These are phyloP conservation scores for Laticauda laticaudata DNA, from an alignment of 2,113 vertebrate genomes.

Conservation along the genomic window DNA sequence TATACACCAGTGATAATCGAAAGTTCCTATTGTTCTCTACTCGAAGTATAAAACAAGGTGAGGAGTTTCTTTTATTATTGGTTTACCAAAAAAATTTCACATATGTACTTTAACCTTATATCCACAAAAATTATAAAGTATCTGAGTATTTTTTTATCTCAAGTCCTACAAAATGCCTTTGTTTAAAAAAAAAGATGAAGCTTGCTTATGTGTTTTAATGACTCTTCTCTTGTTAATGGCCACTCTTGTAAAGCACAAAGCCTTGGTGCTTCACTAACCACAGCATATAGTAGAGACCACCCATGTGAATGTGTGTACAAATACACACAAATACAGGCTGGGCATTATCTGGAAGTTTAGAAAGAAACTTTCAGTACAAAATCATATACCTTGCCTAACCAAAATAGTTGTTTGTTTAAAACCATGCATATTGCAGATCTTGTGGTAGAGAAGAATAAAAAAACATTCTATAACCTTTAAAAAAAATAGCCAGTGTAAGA, in stretches of 20 bases:
- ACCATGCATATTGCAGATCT: background rate
- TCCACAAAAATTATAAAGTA: slow-evolving; percentile 62
- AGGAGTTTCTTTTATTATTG: slow-evolving; percentile 55
- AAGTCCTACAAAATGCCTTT: slow-evolving; percentile 39
- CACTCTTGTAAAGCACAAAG: slow-evolving; percentile 51
- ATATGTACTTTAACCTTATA: slow-evolving; percentile 57
- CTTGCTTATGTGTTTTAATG: slow-evolving; percentile 44
- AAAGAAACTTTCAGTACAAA: slow-evolving; percentile 22
- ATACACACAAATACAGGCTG: background rate
- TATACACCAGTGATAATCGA: slow-evolving; percentile 19
- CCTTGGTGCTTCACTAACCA: background rate
- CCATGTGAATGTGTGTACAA: slow-evolving; percentile 13
- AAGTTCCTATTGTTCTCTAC: slow-evolving; percentile 46
- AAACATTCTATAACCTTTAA: slow-evolving; percentile 41
- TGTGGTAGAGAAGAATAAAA: slow-evolving; percentile 30
- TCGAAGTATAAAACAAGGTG: slow-evolving; percentile 57
- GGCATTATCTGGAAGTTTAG: slow-evolving; percentile 10
- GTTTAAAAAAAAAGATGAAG: background rate
- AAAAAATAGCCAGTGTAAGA: slow-evolving; percentile 22
- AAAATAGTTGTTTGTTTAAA: background rate
- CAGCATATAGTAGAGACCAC: background rate
- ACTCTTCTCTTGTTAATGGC: slow-evolving; percentile 43
- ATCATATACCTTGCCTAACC: slow-evolving; percentile 19
- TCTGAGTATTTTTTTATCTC: slow-evolving; percentile 35
- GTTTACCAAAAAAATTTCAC: slow-evolving; percentile 39